Base-by-base conservation (phyloP, 2,113 vertebrate species). In the Solea solea region DNA sequence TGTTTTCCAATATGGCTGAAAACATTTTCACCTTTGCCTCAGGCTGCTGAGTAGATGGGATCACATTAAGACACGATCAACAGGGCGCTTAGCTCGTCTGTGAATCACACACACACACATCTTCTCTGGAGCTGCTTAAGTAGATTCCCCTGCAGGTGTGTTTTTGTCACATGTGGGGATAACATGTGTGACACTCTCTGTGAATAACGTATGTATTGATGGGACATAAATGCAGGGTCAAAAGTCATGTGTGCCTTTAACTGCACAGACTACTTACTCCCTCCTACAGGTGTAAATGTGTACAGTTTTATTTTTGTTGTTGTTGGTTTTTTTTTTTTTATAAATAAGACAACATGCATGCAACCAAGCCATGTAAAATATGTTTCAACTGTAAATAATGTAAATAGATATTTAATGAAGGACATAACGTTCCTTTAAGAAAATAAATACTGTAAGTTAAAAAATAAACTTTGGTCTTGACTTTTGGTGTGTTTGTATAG, bases 341-440 rank as follows among this genome's bases (percentile, higher is more conserved):
- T 81, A 56, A 84, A 80, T 74, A 45, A 3, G 68, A 84, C 44
- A 72, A 64, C 52, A 74, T 94, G 90, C 92, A 90, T 92, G 92
- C 81, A 83, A 87, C 64, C 76, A 88, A 90, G 86, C 85, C 74
- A 70, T 93, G 90, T 93, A 90, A 87, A 82, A 89, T 84, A 83
- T 60, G 64, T 67, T 60, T 63, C 81, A 65, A 65, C 57, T 94
- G 92, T 94, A 93, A 85, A 93, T 92, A 90, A 50, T 93, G 90
- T 94, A 92, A 87, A 70, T 84, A 87, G 28, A 82, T 93, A 94
- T 94, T 94, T 93, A 93, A 94, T 69, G 76, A 91, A 64, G 52
- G 70, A 85, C 62, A 60, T 67, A 50, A 67, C 41, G 15, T 74
- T 86, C 77, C 74, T 66, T 80, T 25, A 48, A 78, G 53, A 57